These are phyloP conservation scores for Eulemur rufifrons DNA, from an alignment of 2,113 vertebrate species.

Conservation along the genomic window DNA sequence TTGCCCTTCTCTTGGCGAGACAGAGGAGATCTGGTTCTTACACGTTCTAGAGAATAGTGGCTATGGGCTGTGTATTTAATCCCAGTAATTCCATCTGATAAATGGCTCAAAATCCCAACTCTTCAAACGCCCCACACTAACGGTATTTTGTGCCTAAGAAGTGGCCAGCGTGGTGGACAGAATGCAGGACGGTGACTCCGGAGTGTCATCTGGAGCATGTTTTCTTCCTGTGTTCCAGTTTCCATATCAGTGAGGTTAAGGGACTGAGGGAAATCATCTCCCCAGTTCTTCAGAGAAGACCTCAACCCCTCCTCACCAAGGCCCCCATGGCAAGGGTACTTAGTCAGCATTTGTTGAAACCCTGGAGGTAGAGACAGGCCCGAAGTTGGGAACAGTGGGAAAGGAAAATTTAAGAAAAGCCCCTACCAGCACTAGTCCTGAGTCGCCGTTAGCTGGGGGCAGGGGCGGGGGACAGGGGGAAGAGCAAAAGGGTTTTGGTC, in stretches of 20 bases:
- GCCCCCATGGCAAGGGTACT: rapidly evolving
- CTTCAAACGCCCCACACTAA: not conserved
- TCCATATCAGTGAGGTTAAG: not conserved
- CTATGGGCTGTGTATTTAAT: not conserved
- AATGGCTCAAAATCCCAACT: not conserved
- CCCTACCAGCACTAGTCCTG: rapidly evolving
- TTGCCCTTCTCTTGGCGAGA: not conserved
- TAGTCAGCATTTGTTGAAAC: not conserved
- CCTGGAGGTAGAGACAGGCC: not conserved
- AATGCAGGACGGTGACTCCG: rapidly evolving
- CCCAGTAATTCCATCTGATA: not conserved
- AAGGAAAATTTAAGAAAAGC: not conserved
- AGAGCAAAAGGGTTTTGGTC: too few relatives aligned
- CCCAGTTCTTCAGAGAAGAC: not conserved
- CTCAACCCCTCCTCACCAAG: not conserved
- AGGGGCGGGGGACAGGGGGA: too few relatives aligned
- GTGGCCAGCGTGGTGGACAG: not conserved
- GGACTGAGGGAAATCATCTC: not conserved
- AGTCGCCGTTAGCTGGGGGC: not conserved
- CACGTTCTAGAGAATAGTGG: not conserved
- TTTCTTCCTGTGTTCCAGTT: not conserved
- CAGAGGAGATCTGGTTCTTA: not conserved
- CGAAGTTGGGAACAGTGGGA: not conserved
- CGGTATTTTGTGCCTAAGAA: not conserved
- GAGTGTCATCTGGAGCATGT: rapidly evolving